Percentiles rank a stretch among this genome's conserved stretches.
Conservation (phyloP, 30 jellyfish, hydroid and myxozoan genomes). For the Aurelia sp. region DNA sequence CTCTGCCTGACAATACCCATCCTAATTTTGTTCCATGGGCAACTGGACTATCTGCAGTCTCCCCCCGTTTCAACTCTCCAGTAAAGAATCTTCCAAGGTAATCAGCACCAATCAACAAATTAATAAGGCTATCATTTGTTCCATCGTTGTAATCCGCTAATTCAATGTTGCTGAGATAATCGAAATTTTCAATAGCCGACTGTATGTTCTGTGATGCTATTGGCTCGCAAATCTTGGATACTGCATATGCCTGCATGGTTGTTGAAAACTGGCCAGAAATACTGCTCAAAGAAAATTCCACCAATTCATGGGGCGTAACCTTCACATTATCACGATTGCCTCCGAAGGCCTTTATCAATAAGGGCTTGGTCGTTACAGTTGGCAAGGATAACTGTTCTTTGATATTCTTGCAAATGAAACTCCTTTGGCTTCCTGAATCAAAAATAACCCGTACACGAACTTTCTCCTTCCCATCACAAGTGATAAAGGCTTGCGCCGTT, state of each 20-base stretch:
- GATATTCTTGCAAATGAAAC: neutral
- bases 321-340: neutral
- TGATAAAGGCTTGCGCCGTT: slow-evolving; percentile 24
- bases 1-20: slow-evolving; percentile 32
- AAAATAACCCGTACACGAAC: slow-evolving; percentile 18
- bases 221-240: slow-evolving; percentile 5
- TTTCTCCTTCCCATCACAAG: neutral
- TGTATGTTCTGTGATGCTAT: neutral
- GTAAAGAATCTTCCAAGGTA: neutral
- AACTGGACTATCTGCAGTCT: slow-evolving; percentile 14
- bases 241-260: slow-evolving; percentile 5
- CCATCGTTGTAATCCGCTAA: slow-evolving; percentile 35
- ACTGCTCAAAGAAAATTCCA: slow-evolving; percentile 3
- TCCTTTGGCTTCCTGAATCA: slow-evolving; percentile 49
- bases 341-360: slow-evolving; percentile 6
- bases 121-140: neutral
- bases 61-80: slow-evolving; percentile 20
- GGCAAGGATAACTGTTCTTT: neutral
- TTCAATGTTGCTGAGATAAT: slow-evolving; percentile 10
- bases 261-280: neutral
- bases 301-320: neutral
- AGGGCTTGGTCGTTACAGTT: neutral
- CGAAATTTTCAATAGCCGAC: neutral
- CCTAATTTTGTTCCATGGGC: slow-evolving; percentile 16
- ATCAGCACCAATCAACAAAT: slow-evolving; percentile 14